phyloP scores from a whole-genome alignment of 2,888 invertebrate species.

The Colletes collaris region DNA sequence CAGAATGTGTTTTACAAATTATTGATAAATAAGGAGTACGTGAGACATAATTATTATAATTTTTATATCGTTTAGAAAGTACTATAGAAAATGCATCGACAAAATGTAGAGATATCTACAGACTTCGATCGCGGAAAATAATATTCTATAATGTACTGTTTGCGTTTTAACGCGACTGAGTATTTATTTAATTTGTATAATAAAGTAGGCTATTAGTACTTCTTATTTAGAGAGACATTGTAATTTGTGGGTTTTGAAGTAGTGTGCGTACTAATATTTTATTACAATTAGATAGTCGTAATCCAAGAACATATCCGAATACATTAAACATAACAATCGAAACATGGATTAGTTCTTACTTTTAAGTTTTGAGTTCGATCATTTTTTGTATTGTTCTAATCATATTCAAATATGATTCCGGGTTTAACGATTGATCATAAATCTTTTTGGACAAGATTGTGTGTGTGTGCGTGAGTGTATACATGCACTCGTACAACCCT shows the following conservation, averaged over 20 bases:
- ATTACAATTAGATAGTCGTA: slow-evolving; percentile 11
- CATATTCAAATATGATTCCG: slow-evolving; percentile 29
- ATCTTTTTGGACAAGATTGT: not conserved
- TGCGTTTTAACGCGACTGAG: slow-evolving; percentile 1
- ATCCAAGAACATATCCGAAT: slow-evolving; percentile 30
- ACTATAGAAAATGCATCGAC: not conserved
- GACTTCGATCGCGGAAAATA: not conserved
- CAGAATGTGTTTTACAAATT: not conserved
- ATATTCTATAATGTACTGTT: slow-evolving; percentile 1
- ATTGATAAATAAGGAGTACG: not conserved
- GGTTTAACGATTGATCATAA: slow-evolving; percentile 20
- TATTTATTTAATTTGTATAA: slow-evolving; percentile 1
- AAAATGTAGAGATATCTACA: not conserved
- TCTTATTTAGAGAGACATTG: not conserved
- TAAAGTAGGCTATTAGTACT: not conserved
- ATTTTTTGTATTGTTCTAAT: not conserved
- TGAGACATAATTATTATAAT: not conserved
- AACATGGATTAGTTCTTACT: not conserved
- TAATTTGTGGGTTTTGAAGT: not conserved
- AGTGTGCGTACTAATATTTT: slow-evolving; percentile 1
- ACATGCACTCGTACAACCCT: not conserved
- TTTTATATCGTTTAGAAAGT: not conserved
- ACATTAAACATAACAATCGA: not conserved
- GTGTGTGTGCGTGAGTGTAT: not conserved
- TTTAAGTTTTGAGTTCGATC: not conserved